Base-by-base conservation (phyloP, 2,113 vertebrate species). In the Phalacrocorax pelagicus region DNA sequence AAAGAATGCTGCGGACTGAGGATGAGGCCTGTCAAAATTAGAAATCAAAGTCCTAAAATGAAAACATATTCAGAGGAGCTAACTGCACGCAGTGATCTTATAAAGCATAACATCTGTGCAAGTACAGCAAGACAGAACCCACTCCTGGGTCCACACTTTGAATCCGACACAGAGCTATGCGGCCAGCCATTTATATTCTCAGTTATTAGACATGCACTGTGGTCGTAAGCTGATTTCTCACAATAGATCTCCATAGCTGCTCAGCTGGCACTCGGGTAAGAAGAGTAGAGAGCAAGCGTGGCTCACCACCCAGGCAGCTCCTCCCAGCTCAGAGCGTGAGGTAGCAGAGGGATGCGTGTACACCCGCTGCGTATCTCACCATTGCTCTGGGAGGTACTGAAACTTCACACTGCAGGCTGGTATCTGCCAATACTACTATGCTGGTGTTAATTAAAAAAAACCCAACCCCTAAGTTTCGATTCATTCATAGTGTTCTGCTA, bases 321-420 rank as follows among this genome's bases (percentile, higher is more conserved):
- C 46, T 49, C 30, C 5, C 3, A 3, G 20, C 54, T 26, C 6
- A 1, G 54, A 63, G 74, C 59, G 2, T 18, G 16, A 38, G 26
- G 58, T 26, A 57, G 26, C 4, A 8, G 77, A 38, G 17, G 20
- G 66, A 71, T 19, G 17, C 11, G 1, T 4, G 1, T 4, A 27
- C 5, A 23, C 15, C 57, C 32, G 14, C 23, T 58, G 46, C 1
- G 1, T 55, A 70, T 52, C 67, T 52, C 67, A 54, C 32, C 7
- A 0, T 0, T 51, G 42, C 27, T 85, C 70, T 55, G 26, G 54
- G 42, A 78, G 44, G 36, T 3, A 4, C 16, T 1, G 1, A 29
- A 29, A 63, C 20, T 15, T 30, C 32, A 30, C 21, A 4, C 44
- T 40, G 80, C 71, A 70, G 30, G 46, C 70, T 51, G 51, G 54